Evolutionary conservation across 1,140 invertebrate genomes (phyloP), one percentile per base, ranked within the genome.

Genomic region (Drosophila gunungcola): DNA sequence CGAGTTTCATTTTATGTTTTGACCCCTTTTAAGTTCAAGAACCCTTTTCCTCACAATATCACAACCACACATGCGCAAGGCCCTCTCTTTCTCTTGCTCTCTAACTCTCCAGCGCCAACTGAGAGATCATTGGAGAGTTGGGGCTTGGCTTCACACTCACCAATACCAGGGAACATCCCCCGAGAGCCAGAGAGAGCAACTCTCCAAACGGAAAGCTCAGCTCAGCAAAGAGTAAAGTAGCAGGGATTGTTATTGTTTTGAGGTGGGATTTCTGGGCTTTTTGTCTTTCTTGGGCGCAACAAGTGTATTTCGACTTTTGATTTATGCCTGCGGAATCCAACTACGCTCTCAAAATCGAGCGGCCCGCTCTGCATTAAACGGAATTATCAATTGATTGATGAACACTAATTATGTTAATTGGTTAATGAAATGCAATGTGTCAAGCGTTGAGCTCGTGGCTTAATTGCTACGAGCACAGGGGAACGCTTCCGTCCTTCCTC

Each of bases 21-120:
- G 84, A 89, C 84, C 84, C 84, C 85, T 90, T 89, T 89, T 89
- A 89, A 89, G 84, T 89, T 89, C 84, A 89, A 89, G 84, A 89
- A 89, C 84, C 84, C 84, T 89, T 89, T 89, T 89, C 80, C 77
- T 84, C 84, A 73, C 82, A 78, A 74, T 73, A 79, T 60, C 48
- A 55, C 62, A 46, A 34, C 6, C 62, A 60, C 46, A 57, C 54
- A 46, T 42, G 41, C 39, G 42, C 56, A 52, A 36, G 56, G 62
- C 76, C 77, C 80, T 77, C 81, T 65, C 7, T 10, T 32, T 39
- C 57, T 21, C 52, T 25, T 29, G 10, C 36, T 27, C 16, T 53
- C 16, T 10, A n/a, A 38, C 48, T 80, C 73, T 78, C 68, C 76
- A 86, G 78, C 81, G 80, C 78, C 60, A 68, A 67, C 75, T 68